phyloP scores from a whole-genome alignment of 2,797 vertebrate species.

The Columba guinea region DNA sequence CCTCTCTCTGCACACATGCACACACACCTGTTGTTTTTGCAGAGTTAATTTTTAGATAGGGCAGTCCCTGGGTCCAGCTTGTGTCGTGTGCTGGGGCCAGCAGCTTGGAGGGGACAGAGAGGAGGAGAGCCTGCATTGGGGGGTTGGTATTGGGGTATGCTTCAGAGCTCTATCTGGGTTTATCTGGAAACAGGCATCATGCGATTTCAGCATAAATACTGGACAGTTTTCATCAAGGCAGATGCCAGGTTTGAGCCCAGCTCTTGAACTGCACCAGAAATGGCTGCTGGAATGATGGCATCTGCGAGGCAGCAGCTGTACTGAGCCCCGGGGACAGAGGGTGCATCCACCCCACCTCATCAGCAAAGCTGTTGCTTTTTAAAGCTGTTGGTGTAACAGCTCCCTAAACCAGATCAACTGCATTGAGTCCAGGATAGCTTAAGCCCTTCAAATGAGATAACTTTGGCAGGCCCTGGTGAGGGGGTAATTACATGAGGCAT shows the following conservation, averaged over 20 bases:
- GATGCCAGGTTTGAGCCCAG: rapidly evolving
- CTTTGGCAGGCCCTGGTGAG: rapidly evolving
- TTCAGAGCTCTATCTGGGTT: background rate
- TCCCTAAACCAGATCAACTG: background rate
- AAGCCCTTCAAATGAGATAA: background rate
- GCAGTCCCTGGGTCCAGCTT: background rate
- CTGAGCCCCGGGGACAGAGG: background rate
- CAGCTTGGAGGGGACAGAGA: background rate
- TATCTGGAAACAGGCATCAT: background rate
- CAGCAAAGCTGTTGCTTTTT: background rate
- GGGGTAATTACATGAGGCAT: background rate
- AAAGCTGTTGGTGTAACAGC: background rate
- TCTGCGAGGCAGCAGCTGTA: background rate
- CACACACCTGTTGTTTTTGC: background rate
- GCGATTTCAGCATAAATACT: background rate
- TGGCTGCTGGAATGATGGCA: background rate
- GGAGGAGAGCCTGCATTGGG: background rate
- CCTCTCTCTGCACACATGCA: background rate
- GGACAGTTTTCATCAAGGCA: background rate
- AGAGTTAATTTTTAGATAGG: background rate
- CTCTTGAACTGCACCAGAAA: background rate
- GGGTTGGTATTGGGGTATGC: rapidly evolving
- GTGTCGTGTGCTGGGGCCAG: background rate
- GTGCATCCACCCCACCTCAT: background rate
- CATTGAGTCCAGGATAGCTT: background rate